Percentiles rank a stretch among this genome's conserved stretches.
phyloP scores from a whole-genome alignment of 2,797 vertebrate species.

The Aselliscus stoliczkanus region DNA sequence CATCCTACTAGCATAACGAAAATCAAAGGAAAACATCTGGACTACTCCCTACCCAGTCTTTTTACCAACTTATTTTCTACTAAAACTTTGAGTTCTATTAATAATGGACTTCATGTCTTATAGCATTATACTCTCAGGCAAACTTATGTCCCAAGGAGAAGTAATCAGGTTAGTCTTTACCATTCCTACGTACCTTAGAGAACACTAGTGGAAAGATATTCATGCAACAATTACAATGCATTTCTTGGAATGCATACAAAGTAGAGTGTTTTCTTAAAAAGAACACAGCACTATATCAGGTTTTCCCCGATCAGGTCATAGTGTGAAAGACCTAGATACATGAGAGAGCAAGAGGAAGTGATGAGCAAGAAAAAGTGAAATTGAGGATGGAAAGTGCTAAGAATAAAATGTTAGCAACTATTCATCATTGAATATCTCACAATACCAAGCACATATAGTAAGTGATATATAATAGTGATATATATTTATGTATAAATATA shows the following conservation, averaged over 20 bases:
- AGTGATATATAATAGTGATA: not conserved
- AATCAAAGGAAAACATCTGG: conserved; percentile 35
- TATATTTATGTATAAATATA: too few relatives aligned
- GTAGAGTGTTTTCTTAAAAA: not conserved
- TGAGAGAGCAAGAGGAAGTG: not conserved
- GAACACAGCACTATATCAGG: not conserved
- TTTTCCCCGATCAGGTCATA: not conserved
- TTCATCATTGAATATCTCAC: not conserved
- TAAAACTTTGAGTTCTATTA: conserved; percentile 47
- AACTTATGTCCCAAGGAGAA: not conserved
- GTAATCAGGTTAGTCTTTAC: not conserved
- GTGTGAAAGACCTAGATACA: not conserved
- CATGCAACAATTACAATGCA: not conserved
- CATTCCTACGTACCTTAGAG: not conserved
- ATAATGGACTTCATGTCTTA: not conserved
- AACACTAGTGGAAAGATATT: not conserved
- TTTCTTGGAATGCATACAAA: not conserved
- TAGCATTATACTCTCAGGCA: not conserved
- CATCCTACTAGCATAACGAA: conserved; percentile 2
- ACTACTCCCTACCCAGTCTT: not conserved
- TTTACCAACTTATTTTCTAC: not conserved
- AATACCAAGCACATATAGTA: not conserved
- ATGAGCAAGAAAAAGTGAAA: not conserved
- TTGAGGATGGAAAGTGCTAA: not conserved
- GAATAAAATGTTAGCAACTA: not conserved